phyloP scores from a whole-genome alignment of 2,888 invertebrate species.

The Epinotia bilunana region DNA sequence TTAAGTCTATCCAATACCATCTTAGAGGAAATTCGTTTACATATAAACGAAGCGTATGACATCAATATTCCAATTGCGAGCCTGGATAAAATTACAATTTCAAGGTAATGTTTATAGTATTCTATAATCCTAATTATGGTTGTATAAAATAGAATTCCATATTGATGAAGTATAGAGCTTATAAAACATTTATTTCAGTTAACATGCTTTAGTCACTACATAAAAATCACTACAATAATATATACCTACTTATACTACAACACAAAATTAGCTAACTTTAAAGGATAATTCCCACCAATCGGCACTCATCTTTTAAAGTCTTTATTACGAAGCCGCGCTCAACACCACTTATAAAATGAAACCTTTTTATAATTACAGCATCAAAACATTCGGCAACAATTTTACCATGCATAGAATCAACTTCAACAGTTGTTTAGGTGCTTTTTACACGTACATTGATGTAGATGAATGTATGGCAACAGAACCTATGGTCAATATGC shows the following conservation, averaged over 20 bases:
- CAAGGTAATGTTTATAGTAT: slow-evolving; percentile 59
- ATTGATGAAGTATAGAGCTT: no score
- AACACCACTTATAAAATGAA: not conserved
- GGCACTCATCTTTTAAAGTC: no score
- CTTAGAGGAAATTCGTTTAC: slow-evolving; percentile 54
- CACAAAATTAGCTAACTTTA: no score
- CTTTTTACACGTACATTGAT: slow-evolving; percentile 57
- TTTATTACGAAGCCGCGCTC: no score
- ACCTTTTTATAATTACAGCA: slow-evolving; percentile 37
- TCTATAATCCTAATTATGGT: not conserved
- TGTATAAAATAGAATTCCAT: not conserved
- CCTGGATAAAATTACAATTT: slow-evolving; percentile 52
- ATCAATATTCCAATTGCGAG: slow-evolving; percentile 52
- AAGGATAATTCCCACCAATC: no score
- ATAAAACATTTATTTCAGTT: no score
- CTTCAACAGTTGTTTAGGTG: slow-evolving; percentile 51
- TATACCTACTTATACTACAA: no score
- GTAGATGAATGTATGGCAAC: slow-evolving; percentile 56
- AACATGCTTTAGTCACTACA: no score
- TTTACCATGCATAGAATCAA: slow-evolving; percentile 42
- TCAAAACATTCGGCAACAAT: slow-evolving; percentile 38
- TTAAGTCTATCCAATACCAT: slow-evolving; percentile 53
- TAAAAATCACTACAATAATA: no score
- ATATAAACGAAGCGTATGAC: slow-evolving; percentile 52
- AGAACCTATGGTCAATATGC: slow-evolving; percentile 56